phyloP scores from a whole-genome alignment of 2,113 vertebrate genomes.

The Scomber japonicus region DNA sequence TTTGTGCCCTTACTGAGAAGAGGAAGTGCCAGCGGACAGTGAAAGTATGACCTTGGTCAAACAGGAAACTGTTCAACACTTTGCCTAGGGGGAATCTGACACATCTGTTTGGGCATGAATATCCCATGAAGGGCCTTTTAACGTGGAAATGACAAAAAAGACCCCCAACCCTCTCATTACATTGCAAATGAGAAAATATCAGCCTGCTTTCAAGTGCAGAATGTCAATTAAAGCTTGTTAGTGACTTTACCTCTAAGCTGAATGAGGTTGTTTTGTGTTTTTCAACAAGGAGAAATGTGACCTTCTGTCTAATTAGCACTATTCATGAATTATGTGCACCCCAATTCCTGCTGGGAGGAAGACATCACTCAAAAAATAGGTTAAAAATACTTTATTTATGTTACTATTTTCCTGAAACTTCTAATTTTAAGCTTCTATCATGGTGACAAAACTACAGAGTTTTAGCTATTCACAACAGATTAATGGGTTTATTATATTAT shows the following conservation, averaged over 20 bases:
- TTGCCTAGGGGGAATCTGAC: constrained; percentile 44
- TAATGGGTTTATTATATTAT: no score
- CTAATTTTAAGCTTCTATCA: not conserved
- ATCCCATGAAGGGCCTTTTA: constrained; percentile 64
- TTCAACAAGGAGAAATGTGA: not conserved
- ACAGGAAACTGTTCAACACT: constrained; percentile 60
- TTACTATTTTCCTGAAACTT: no score
- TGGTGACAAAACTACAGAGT: not conserved
- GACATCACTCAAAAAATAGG: not conserved
- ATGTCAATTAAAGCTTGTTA: constrained; percentile 57
- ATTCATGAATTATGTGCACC: not conserved
- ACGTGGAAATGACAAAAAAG: constrained; percentile 61
- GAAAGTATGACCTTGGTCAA: constrained; percentile 63
- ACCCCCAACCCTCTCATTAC: constrained; percentile 37
- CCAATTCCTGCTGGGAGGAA: constrained; percentile 1
- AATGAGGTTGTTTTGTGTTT: constrained; percentile 36
- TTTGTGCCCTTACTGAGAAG: constrained; percentile 25
- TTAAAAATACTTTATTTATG: no score
- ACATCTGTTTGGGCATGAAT: constrained; percentile 56
- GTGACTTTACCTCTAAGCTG: constrained; percentile 24
- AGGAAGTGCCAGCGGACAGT: constrained; percentile 38
- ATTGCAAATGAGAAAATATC: constrained; percentile 66
- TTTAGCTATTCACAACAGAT: not conserved
- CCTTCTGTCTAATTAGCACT: constrained; percentile 26
- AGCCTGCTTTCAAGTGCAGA: constrained; percentile 39